Percentiles rank a stretch among this genome's conserved stretches.
phyloP scores from a whole-genome alignment of 2,113 vertebrate species.

The Stictonetta naevosa region DNA sequence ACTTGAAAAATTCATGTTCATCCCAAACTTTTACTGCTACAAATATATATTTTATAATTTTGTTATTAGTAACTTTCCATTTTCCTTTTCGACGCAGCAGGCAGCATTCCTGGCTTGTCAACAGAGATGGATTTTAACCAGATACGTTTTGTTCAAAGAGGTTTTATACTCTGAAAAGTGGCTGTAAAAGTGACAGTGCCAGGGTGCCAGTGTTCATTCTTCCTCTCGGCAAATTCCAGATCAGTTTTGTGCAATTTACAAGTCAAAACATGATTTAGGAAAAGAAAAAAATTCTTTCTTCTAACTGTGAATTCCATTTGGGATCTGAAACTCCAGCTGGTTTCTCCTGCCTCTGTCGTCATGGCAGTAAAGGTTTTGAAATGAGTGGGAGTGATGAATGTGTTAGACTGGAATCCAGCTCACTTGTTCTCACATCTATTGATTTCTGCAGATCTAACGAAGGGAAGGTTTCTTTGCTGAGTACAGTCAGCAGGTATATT shows the following conservation, averaged over 20 bases:
- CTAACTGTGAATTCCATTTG: conserved; percentile 55
- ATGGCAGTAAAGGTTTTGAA: neutral
- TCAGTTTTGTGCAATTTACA: conserved; percentile 55
- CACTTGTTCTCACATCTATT: neutral
- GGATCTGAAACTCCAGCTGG: conserved; percentile 76
- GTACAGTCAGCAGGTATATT: neutral
- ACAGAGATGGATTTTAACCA: conserved; percentile 42
- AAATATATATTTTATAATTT: conserved; percentile 81
- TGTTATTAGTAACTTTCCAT: conserved; percentile 69
- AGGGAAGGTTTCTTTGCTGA: neutral
- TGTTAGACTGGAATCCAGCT: neutral
- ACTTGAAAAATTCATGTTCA: conserved; percentile 79
- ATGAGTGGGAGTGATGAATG: neutral
- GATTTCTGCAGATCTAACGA: neutral
- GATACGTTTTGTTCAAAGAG: conserved; percentile 59
- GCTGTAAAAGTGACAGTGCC: conserved; percentile 56
- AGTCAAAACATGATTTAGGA: conserved; percentile 58
- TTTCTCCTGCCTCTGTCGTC: conserved; percentile 62
- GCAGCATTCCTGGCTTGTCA: conserved; percentile 65
- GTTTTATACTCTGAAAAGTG: conserved; percentile 50
- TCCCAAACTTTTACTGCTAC: conserved; percentile 21
- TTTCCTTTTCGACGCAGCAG: conserved; percentile 67
- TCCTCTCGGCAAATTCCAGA: conserved; percentile 9
- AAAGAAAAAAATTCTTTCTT: neutral
- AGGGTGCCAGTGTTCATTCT: conserved; percentile 46